Conservation (phyloP, 1,140 invertebrate genomes). For the Scylla paramamosain region DNA sequence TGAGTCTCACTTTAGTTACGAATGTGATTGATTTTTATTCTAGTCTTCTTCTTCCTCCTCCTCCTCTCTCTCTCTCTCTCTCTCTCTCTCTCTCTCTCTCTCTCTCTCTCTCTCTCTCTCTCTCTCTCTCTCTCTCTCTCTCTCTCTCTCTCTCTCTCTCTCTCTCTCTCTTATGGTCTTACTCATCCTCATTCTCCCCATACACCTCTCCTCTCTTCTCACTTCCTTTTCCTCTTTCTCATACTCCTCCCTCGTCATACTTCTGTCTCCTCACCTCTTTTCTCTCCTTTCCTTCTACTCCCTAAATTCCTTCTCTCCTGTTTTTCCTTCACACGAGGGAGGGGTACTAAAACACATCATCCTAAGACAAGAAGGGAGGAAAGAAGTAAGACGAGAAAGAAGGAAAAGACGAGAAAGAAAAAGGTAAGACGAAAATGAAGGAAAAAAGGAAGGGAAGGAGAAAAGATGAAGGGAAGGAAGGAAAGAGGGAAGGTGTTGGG, state of each 20-base stretch:
- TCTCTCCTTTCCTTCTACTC: background rate
- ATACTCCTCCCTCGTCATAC: background rate
- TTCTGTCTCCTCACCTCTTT: no score
- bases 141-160: conserved; percentile 20
- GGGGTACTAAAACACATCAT: no score
- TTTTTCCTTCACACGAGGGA: background rate
- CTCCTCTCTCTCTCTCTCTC: conserved; percentile 7
- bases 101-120: conserved; percentile 20
- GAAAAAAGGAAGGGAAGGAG: no score
- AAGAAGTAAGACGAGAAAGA: no score
- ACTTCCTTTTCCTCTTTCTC: background rate
- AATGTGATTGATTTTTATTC: background rate
- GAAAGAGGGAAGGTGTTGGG: no score
- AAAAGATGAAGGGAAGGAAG: no score
- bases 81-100: conserved; percentile 20
- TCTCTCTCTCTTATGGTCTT: conserved; percentile 21
- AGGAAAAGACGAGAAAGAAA: no score
- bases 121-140: background rate
- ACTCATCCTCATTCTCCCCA: background rate
- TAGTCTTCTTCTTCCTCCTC: background rate
- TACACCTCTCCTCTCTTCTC: background rate
- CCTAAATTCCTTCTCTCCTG: no score
- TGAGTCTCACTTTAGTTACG: background rate
- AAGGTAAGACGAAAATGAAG: no score
- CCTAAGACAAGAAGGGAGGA: no score